Conservation (phyloP, 2,888 invertebrate genomes). For the Nineta flava region DNA sequence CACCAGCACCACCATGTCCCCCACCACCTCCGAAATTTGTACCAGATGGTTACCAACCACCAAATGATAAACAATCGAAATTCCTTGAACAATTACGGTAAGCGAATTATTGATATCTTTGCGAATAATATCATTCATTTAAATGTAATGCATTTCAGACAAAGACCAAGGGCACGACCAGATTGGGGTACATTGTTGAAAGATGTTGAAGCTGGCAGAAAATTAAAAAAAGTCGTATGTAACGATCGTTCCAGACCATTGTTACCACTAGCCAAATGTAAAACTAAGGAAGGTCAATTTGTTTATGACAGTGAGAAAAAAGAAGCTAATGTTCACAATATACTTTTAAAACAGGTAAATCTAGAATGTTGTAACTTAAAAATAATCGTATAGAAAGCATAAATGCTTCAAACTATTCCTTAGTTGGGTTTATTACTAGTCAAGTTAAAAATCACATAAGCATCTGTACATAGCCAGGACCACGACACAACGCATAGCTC, state of each 20-base stretch:
- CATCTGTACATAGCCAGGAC: too few species aligned
- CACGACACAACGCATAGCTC: too few species aligned
- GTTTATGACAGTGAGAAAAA: conserved; percentile 64
- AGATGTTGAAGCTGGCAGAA: conserved; percentile 69
- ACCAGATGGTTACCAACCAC: conserved; percentile 38
- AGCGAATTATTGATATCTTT: conserved; percentile 5
- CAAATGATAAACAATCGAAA: conserved; percentile 43
- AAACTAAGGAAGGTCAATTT: conserved; percentile 57
- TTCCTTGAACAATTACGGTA: conserved; percentile 54
- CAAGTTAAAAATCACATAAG: too few species aligned
- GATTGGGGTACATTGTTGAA: conserved; percentile 87
- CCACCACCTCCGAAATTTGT: conserved; percentile 55
- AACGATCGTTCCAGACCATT: conserved; percentile 57
- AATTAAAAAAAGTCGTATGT: conserved; percentile 66
- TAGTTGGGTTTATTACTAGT: too few species aligned
- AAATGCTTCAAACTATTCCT: too few species aligned
- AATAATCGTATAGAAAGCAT: too few species aligned
- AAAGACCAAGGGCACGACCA: conserved; percentile 64
- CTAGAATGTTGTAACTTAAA: neutral
- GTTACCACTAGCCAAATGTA: conserved; percentile 32
- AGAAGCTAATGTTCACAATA: conserved; percentile 64
- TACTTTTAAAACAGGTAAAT: conserved; percentile 45
- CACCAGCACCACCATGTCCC: conserved; percentile 40
- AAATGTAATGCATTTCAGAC: conserved; percentile 20
- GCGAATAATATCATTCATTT: neutral